These are phyloP conservation scores for Drosophila prostipennis DNA, from an alignment of 2,888 invertebrate genomes.

Conservation along the genomic window DNA sequence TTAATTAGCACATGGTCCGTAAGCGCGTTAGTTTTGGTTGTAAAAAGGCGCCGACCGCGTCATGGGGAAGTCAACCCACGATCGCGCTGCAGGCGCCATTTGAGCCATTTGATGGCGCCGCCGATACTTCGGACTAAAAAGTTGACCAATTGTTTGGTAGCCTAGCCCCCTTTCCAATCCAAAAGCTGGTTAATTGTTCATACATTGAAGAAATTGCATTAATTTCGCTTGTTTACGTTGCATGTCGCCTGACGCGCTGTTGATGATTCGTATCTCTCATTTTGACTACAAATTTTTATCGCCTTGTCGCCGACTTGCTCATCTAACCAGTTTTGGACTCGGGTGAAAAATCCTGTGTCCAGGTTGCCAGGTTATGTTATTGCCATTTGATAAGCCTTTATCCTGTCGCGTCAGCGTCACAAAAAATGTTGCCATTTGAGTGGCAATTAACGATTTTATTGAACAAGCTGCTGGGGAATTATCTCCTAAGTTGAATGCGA, in stretches of 20 bases:
- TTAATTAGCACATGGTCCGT: constrained; percentile 74
- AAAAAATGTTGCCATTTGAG: constrained; percentile 72
- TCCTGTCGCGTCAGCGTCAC: constrained; percentile 65
- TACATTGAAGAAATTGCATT: constrained; percentile 63
- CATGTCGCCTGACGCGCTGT: constrained; percentile 49
- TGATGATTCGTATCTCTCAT: constrained; percentile 55
- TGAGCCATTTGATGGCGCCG: constrained; percentile 70
- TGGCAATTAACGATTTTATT: constrained; percentile 75
- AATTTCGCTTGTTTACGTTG: constrained; percentile 73
- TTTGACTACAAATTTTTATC: constrained; percentile 68
- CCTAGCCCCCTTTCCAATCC: background rate
- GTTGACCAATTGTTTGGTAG: constrained; percentile 22
- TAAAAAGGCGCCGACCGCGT: constrained; percentile 72
- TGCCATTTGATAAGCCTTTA: constrained; percentile 72
- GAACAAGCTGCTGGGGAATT: constrained; percentile 53
- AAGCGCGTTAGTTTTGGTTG: constrained; percentile 72
- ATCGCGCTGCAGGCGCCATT: constrained; percentile 63
- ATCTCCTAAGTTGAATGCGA: constrained; percentile 43
- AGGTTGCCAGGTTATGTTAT: constrained; percentile 14
- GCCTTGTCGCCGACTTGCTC: constrained; percentile 36
- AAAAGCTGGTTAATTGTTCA: constrained; percentile 56
- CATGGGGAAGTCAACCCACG: constrained; percentile 60
- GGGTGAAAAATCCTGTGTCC: constrained; percentile 15
- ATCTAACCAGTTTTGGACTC: constrained; percentile 66
- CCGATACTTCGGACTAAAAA: constrained; percentile 22